Evolutionary conservation across 1,140 invertebrate species (phyloP).

Genomic region (Centruroides sculpturatus): DNA sequence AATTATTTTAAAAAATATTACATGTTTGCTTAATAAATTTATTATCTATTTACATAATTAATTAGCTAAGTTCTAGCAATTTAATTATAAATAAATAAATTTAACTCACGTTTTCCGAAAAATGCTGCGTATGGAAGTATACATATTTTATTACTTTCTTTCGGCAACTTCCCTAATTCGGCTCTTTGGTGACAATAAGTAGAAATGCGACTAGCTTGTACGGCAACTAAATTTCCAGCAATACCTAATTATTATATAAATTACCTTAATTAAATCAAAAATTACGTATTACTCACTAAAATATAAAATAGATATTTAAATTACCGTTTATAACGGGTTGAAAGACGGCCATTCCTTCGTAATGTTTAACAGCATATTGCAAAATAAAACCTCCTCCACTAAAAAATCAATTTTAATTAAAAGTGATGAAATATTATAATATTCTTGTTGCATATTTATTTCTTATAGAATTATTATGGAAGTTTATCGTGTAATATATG

Average conservation of each 20-base stretch:
- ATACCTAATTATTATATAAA: conserved; percentile 36
- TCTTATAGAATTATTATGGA: too few relatives aligned
- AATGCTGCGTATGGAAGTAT: conserved; percentile 66
- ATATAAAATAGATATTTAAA: too few relatives aligned
- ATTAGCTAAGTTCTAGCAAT: too few relatives aligned
- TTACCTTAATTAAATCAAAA: too few relatives aligned
- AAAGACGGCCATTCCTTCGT: conserved; percentile 28
- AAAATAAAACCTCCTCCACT: conserved; percentile 31
- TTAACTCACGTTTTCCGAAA: conserved; percentile 52
- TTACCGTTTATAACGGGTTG: conserved; percentile 33
- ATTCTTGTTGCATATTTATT: too few relatives aligned
- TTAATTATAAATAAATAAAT: too few relatives aligned
- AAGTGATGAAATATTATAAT: too few relatives aligned
- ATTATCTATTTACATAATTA: too few relatives aligned
- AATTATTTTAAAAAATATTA: too few relatives aligned
- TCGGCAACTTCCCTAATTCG: conserved; percentile 49
- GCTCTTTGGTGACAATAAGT: conserved; percentile 54
- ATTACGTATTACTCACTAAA: too few relatives aligned
- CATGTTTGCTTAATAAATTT: too few relatives aligned
- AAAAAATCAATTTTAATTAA: conserved; percentile 3
- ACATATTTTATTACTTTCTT: conserved; percentile 34
- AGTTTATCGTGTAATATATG: too few relatives aligned
- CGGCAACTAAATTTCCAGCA: conserved; percentile 83
- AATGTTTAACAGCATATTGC: conserved; percentile 25
- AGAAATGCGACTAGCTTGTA: conserved; percentile 81